These are phyloP conservation scores for Pseudomyrmex cubaensis DNA, from an alignment of 1,140 invertebrate genomes.

Conservation along the genomic window DNA sequence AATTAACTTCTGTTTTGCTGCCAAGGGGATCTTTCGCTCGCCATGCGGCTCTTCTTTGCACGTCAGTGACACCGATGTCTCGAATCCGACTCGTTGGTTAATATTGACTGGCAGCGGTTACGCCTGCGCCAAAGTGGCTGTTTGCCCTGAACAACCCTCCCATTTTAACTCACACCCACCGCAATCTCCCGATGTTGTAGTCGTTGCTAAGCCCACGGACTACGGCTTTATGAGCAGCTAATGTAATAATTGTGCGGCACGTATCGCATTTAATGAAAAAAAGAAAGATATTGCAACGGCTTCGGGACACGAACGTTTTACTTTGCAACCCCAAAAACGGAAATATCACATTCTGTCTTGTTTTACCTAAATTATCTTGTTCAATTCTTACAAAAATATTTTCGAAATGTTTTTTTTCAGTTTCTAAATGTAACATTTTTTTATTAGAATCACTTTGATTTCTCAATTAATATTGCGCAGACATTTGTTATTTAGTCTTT, in stretches of 20 bases:
- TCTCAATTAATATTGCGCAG: not conserved
- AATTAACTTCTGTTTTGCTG: slow-evolving; percentile 28
- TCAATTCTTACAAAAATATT: slow-evolving; percentile 9
- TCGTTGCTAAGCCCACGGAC: slow-evolving; percentile 69
- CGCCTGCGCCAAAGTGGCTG: slow-evolving; percentile 81
- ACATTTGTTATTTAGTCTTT: too few species aligned
- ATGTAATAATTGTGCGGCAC: slow-evolving; percentile 72
- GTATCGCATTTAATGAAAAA: slow-evolving; percentile 59
- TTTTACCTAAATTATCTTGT: slow-evolving; percentile 21
- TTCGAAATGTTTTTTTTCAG: not conserved
- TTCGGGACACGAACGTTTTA: slow-evolving; percentile 20
- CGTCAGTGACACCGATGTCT: slow-evolving; percentile 72
- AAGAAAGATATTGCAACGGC: slow-evolving; percentile 50
- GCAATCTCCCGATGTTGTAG: slow-evolving; percentile 67
- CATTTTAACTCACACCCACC: slow-evolving; percentile 74
- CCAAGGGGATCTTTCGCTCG: slow-evolving; percentile 32
- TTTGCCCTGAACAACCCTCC: slow-evolving; percentile 72
- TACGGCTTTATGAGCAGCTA: slow-evolving; percentile 71
- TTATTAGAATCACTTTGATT: not conserved
- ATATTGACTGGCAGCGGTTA: slow-evolving; percentile 83
- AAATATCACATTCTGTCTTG: not conserved
- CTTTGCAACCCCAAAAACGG: not conserved
- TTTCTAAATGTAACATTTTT: not conserved
- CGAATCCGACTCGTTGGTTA: slow-evolving; percentile 80
- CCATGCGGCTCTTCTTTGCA: slow-evolving; percentile 56